Percentiles rank a stretch among this genome's conserved stretches.
These are phyloP conservation scores for Octodonta nipae DNA, from an alignment of 2,888 invertebrate species.

Conservation along the genomic window DNA sequence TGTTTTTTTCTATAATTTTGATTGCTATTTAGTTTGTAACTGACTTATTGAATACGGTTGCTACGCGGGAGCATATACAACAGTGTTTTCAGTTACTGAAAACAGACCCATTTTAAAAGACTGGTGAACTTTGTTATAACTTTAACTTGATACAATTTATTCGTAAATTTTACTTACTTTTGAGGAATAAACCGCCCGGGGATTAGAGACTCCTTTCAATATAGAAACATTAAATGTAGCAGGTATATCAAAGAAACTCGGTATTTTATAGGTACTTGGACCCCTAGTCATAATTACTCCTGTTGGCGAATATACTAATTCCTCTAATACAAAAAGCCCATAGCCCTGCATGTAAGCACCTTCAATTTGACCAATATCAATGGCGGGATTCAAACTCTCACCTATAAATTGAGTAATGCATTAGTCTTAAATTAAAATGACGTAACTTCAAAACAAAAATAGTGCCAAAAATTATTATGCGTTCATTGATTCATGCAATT, in stretches of 20 bases:
- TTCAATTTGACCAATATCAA: constrained; percentile 92
- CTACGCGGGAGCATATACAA: no score
- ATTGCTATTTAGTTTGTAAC: no score
- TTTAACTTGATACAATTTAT: constrained; percentile 32
- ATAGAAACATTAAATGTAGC: constrained; percentile 81
- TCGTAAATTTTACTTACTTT: constrained; percentile 54
- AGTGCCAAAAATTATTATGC: no score
- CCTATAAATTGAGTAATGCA: constrained; percentile 49
- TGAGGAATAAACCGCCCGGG: constrained; percentile 83
- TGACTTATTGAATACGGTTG: no score
- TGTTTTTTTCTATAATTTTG: no score
- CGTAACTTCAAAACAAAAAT: no score
- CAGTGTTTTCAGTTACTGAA: no score
- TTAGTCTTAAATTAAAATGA: no score
- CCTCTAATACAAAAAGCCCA: constrained; percentile 80
- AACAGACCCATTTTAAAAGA: no score
- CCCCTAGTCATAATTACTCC: constrained; percentile 73
- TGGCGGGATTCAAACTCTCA: constrained; percentile 85
- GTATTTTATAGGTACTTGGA: constrained; percentile 87
- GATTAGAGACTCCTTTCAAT: constrained; percentile 75
- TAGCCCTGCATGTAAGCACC: constrained; percentile 90
- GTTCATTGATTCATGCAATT: no score
- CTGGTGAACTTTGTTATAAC: no score
- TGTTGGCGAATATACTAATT: constrained; percentile 70
- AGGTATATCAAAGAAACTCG: constrained; percentile 84